Evolutionary conservation across 2,888 invertebrate genomes (phyloP), one percentile per base, ranked within the genome.

Genomic region (Synergus laeviventris): DNA sequence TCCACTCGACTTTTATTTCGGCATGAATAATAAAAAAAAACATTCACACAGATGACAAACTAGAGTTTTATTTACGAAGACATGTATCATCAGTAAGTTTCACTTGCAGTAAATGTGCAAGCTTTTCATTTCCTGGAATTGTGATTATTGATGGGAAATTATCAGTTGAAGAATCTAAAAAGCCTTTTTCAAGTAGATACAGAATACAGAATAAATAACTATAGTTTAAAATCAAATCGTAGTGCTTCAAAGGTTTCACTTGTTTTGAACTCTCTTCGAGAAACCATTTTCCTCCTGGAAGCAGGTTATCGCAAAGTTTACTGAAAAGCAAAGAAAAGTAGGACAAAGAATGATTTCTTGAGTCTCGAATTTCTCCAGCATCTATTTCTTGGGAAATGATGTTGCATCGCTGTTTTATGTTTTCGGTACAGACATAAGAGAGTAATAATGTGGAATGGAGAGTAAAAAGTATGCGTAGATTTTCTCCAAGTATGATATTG

Each of bases 1-100:
- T 45, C 66, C 66, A 45, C 45, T 66, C 42, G 66, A 66, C 45
- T 66, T 66, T 66, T 66, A 66, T 66, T 66, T 66, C 45, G 24
- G 66, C 45, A 66, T 66, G 45, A 31, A 66, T 45, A 45, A 14
- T 18, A 66, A 24, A 16, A 42, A 64, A 66, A 66, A 66, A 42
- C 7, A 42, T 42, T 21, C 14, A 66, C 14, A 49, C 0, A 18
- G 49, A 2, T 49, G 9, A n/a, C n/a, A 18, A 18, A 49, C n/a
- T 49, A 7, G 9, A 49, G n/a, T 49, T 49, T n/a, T n/a, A 9
- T 49, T 49, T 9, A 49, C 8, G 2, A 49, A 49, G n/a, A 49
- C 49, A 49, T n/a, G 2, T n/a, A 49, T 9, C 8, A 9, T n/a
- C n/a, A 49, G 31, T 31, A 31, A 31, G 7, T 31, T 31, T 5